Evolutionary conservation across 2,113 vertebrate genomes (phyloP).

Genomic region (Psilopogon haemacephalus): DNA sequence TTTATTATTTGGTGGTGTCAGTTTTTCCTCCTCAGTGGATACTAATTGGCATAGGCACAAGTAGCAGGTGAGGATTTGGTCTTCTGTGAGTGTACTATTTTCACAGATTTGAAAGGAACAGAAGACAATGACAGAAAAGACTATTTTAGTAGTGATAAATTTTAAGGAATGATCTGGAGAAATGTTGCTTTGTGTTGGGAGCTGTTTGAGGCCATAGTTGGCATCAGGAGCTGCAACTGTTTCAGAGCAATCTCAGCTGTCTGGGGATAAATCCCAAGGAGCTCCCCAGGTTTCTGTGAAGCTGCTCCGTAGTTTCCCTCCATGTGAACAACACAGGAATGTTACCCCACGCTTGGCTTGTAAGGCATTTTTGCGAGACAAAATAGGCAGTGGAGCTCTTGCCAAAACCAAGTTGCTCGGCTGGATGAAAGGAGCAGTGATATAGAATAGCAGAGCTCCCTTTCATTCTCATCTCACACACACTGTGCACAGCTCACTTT

Average conservation of each 20-base stretch:
- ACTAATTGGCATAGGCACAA: not conserved
- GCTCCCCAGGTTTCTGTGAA: not conserved
- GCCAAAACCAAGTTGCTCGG: not conserved
- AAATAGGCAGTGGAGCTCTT: not conserved
- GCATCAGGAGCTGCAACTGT: not conserved
- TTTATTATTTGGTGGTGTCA: not conserved
- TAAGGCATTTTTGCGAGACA: not conserved
- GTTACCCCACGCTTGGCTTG: not conserved
- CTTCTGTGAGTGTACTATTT: accelerated
- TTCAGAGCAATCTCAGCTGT: not conserved
- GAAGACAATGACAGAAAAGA: not conserved
- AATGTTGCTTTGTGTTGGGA: not conserved
- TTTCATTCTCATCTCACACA: not conserved
- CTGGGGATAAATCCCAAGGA: not conserved
- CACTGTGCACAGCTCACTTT: not conserved
- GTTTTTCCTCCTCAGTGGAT: accelerated
- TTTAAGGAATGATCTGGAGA: not conserved
- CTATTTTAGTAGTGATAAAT: not conserved
- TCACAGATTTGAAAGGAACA: not conserved
- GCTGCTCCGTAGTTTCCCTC: not conserved
- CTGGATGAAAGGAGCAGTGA: not conserved
- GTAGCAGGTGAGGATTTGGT: not conserved
- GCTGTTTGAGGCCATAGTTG: not conserved
- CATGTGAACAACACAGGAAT: not conserved
- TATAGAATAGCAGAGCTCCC: not conserved